Base-by-base conservation (phyloP, 2,797 vertebrate species). In the Avahi laniger region DNA sequence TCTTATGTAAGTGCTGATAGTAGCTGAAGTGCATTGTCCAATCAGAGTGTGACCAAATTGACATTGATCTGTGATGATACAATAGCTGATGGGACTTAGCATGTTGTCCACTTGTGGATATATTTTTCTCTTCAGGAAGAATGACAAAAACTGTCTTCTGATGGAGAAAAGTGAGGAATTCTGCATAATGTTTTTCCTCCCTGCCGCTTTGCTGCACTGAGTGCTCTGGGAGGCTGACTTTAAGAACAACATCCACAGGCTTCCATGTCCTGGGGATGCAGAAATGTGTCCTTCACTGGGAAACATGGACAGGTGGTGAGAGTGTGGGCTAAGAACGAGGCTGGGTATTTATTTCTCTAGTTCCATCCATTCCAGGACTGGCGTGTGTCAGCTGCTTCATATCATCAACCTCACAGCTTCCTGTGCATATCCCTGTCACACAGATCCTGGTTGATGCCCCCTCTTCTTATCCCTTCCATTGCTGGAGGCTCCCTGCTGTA, bases 251-350 rank as follows among this genome's bases (percentile, higher is more conserved):
- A 13, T 9, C 14, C 15, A 18, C 1, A 48, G 18, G 7, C 4
- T 82, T 35, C 11, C 1, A 65, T 76, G 18, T n/a, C 7, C 38
- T 30, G 3, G n/a, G 18, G 30, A 65, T 59, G 26, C 35, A 12
- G n/a, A 82, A 7, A 9, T 15, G 4, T 24, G 17, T 30, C 18
- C 33, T 18, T 4, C 33, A 50, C 1, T 2, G 1, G 8, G 3
- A 81, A 17, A 17, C 8, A 12, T 12, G 24, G 3, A 30, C 43
- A 69, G 41, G 13, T 18, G 15, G 11, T 38, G 4, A 65, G 46
- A 59, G 2, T 2, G 7, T 18, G 2, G 22, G 20, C 69, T 24
- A 35, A 75, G 30, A 67, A 65, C 2, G 10, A 73, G 4, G 11
- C 18, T 13, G 48, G 15, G 3, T 41, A 12, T 30, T 50, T 33